Base-by-base conservation (phyloP, 2,113 vertebrate species). In the Ictidomys tridecemlineatus region DNA sequence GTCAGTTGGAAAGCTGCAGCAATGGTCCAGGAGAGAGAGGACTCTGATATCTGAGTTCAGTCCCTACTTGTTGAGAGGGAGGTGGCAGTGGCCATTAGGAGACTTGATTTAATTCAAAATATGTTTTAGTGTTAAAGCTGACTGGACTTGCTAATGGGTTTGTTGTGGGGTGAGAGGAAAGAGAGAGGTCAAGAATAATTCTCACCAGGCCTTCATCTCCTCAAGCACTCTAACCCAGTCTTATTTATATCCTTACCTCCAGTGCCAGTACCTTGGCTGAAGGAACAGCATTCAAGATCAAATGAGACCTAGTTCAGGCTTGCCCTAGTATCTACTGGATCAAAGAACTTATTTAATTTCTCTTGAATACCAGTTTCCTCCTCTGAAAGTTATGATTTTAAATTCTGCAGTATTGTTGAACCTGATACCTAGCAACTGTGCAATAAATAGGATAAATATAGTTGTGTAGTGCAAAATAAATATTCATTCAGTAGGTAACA, bases 291-390 rank as follows among this genome's bases (percentile, higher is more conserved):
- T 94, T 77, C 78, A 37, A 51, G 85, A 85, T 77, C 26, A 51
- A 74, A 32, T 69, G 30, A 78, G 65, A 82, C 8, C 37, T 67
- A 95, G 3, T 83, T 93, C 69, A 92, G 26, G 53, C 56, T 83
- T 92, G 2, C 18, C 48, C 18, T 4, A 32, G 4, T 63, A 88
- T 26, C 93, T 80, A 37, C 34, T 82, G 51, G 51, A 26, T 79
- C 1, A 48, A 91, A 91, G 48, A 74, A 32, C 45, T 58, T 39
- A 65, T 63, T 73, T 69, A 86, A 58, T 5, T 12, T 86, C 42
- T 94, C 65, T 83, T 61, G n/a, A 86, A 67, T 72, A 77, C 51
- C 76, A 30, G 39, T 51, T 86, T 90, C n/a, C 17, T 94, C 72
- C 24, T 51, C 74, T 73, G 0, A 90, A 77, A 94, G 12, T 32